Conservation (phyloP, 2,113 vertebrate species). For the Macrotis lagotis region DNA sequence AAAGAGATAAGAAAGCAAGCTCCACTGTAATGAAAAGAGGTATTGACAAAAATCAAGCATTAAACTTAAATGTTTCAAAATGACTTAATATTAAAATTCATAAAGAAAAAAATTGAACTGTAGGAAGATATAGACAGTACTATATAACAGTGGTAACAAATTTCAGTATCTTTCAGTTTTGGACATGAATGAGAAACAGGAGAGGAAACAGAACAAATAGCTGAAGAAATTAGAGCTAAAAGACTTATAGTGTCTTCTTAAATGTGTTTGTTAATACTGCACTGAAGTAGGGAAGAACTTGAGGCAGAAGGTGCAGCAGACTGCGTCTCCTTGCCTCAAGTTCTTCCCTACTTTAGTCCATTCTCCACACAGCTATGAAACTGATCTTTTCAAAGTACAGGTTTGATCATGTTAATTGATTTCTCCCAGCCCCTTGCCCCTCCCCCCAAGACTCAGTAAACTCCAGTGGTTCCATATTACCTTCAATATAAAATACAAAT, state of each 20-base stretch:
- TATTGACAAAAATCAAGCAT: too few relatives aligned
- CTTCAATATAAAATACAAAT: background rate
- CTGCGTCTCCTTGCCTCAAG: background rate
- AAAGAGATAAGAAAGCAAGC: too few relatives aligned
- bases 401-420: background rate
- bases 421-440: accelerated
- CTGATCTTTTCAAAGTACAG: background rate
- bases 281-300: too few relatives aligned
- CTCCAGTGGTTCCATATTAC: background rate
- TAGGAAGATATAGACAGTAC: background rate
- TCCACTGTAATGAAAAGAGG: too few relatives aligned
- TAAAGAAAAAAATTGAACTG: too few relatives aligned
- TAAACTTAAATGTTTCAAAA: too few relatives aligned
- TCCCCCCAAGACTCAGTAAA: background rate
- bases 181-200: background rate
- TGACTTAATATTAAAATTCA: too few relatives aligned
- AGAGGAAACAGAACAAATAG: background rate
- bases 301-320: background rate
- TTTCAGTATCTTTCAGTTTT: background rate
- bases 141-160: background rate
- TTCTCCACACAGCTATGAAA: background rate
- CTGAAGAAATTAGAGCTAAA: too few relatives aligned
- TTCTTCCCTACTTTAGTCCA: background rate
- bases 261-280: background rate
- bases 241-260: background rate